Evolutionary conservation across 2,113 vertebrate species (phyloP), one percentile per base, ranked within the genome.

Genomic region (Poicephalus gulielmi): DNA sequence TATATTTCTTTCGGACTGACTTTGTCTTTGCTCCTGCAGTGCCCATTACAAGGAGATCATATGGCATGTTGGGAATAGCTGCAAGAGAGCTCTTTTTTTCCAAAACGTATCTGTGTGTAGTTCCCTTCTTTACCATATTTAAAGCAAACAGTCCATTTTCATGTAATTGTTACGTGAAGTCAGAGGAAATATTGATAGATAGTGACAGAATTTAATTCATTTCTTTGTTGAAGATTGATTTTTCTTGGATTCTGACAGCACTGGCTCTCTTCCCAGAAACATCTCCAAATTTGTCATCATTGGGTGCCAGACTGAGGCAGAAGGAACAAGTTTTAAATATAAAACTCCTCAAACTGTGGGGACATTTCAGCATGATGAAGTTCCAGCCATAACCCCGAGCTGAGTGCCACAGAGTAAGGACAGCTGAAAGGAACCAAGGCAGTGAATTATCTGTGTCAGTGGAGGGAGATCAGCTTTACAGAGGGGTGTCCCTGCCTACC

Each of bases 261-360:
- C 83, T 97, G 97, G 95, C 92, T 88, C 55, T 69, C 62, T 90
- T 97, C 94, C 92, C 88, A 96, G 95, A 96, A 97, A 80, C 33
- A 4, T 83, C 70, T 90, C 95, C 76, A 79, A 94, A 92, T 96
- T 95, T 91, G 88, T 97, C 91, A 90, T 89, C 23, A 20, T 66
- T 52, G 88, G 69, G 41, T 96, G 74, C 88, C 84, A 79, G 89
- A 52, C 73, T 20, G 37, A 93, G 86, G 83, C 8, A 28, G 86
- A 92, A 87, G 74, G 86, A 90, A 79, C 75, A 84, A 83, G 28
- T 91, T 77, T 93, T 85, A 96, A 94, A 83, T 92, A 83, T 53
- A 52, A 92, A 67, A 31, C 28, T 82, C 55, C 73, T 75, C 76
- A 81, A 86, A 92, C 41, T 49, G 43, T 69, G 55, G 53, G 39